These are phyloP conservation scores for Nothocercus nigrocapillus DNA, from an alignment of 2,113 vertebrate genomes.

Conservation along the genomic window DNA sequence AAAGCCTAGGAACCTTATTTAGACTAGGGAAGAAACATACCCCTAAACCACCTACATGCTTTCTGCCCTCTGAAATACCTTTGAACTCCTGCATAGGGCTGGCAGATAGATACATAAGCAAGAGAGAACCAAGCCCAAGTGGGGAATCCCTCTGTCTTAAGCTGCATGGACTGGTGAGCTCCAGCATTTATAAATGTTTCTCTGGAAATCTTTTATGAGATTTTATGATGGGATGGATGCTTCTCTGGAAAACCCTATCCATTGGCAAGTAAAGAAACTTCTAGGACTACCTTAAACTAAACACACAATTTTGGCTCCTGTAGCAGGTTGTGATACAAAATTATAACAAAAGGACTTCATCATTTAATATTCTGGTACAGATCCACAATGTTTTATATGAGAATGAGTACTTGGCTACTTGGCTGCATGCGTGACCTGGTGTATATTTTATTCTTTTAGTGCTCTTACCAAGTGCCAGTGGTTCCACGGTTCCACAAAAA, in stretches of 20 bases:
- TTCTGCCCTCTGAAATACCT: not conserved
- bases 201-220: not conserved
- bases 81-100: not conserved
- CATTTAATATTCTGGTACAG: not conserved
- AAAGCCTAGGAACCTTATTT: not conserved
- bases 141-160: not conserved
- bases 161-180: not conserved
- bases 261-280: not conserved
- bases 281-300: not conserved
- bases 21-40: not conserved
- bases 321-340: not conserved
- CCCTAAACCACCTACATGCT: not conserved
- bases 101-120: not conserved
- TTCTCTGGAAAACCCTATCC: not conserved
- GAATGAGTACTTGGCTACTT: not conserved
- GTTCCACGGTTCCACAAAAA: too few relatives aligned
- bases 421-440: not conserved
- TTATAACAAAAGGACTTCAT: not conserved
- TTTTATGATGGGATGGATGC: not conserved
- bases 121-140: not conserved
- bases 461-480: accelerated
- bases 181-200: not conserved
- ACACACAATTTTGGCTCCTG: not conserved
- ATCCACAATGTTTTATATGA: accelerated
- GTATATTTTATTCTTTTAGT: not conserved